Evolutionary conservation across 2,888 invertebrate species (phyloP).

Genomic region (Eretmocerus hayati): DNA sequence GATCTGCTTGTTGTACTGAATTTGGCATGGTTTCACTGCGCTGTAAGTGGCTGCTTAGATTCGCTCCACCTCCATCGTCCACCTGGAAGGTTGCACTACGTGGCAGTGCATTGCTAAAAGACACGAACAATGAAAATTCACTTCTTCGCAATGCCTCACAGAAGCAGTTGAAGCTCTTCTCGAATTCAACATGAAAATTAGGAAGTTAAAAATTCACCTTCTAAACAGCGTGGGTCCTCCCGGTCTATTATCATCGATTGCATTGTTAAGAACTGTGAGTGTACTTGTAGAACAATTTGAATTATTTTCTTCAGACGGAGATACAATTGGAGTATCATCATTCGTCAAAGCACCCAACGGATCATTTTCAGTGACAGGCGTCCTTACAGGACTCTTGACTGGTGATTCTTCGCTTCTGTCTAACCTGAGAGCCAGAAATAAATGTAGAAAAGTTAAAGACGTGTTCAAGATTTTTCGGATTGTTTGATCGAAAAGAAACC

Average conservation of each 20-base stretch:
- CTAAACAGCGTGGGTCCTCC: constrained; percentile 44
- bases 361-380: constrained; percentile 86
- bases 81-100: constrained; percentile 48
- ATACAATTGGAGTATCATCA: constrained; percentile 45
- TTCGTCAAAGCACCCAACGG: constrained; percentile 73
- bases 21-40: constrained; percentile 44
- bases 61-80: constrained; percentile 34
- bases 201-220: constrained; percentile 33
- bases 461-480: no score
- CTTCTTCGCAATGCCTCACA: not conserved
- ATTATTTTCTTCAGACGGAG: constrained; percentile 44
- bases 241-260: constrained; percentile 36
- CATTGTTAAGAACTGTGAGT: constrained; percentile 41
- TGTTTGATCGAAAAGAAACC: no score
- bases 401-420: constrained; percentile 41
- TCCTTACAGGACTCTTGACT: constrained; percentile 51
- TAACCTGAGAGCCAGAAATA: constrained; percentile 33
- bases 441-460: not conserved
- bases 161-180: not conserved
- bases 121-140: constrained; percentile 1
- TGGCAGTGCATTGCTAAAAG: constrained; percentile 35
- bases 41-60: constrained; percentile 38
- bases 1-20: constrained; percentile 43
- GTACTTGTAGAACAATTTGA: constrained; percentile 46
- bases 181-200: not conserved